Conservation (phyloP, 2,888 invertebrate genomes). For the Epinotia demarniana region DNA sequence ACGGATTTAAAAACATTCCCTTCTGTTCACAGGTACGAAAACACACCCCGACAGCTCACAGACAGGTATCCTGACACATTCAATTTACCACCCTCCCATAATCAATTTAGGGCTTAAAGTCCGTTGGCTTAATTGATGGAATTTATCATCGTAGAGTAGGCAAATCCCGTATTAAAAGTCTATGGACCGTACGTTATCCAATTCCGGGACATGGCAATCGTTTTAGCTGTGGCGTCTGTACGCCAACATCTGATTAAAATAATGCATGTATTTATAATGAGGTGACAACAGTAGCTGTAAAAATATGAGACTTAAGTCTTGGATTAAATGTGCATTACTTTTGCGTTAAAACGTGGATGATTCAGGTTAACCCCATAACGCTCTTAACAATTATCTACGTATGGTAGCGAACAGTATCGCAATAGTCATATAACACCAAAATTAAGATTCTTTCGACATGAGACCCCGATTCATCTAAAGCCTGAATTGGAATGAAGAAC, state of each 20-base stretch:
- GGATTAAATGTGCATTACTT: neutral
- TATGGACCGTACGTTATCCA: slow-evolving; percentile 77
- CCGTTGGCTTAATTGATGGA: slow-evolving; percentile 53
- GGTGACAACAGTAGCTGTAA: slow-evolving; percentile 9
- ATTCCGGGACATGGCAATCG: slow-evolving; percentile 71
- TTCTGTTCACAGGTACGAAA: slow-evolving; percentile 42
- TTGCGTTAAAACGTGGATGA: neutral
- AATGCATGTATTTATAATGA: neutral
- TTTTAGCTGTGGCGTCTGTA: slow-evolving; percentile 68
- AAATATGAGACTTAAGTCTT: neutral
- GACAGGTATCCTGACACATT: slow-evolving; percentile 37
- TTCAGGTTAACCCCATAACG: neutral
- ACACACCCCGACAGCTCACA: slow-evolving; percentile 10
- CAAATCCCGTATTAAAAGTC: slow-evolving; percentile 79
- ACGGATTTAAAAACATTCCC: slow-evolving; percentile 15
- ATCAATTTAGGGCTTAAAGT: slow-evolving; percentile 63
- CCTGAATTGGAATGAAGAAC: too few relatives aligned
- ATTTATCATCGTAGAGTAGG: slow-evolving; percentile 62
- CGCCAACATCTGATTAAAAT: slow-evolving; percentile 20
- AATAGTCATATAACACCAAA: neutral
- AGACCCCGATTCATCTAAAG: neutral
- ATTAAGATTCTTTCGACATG: neutral
- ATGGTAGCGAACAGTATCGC: neutral
- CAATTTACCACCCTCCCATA: slow-evolving; percentile 52
- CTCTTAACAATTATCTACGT: neutral